phyloP scores from a whole-genome alignment of 2,113 vertebrate genomes.

The Poicephalus meyeri region DNA sequence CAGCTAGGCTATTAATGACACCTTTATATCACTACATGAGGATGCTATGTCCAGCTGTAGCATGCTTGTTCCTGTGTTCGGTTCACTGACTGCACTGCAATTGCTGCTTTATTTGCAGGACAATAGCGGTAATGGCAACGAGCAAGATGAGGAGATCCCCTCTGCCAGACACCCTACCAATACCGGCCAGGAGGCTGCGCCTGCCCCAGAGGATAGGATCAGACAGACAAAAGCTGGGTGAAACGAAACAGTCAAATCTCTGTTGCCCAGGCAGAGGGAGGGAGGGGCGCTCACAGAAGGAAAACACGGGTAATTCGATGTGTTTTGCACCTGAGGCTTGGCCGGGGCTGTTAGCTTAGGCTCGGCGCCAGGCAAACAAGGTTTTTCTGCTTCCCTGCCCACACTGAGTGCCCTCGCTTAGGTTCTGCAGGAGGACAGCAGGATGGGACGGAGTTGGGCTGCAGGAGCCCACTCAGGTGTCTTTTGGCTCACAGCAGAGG shows the following conservation, averaged over 20 bases:
- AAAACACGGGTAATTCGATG: neutral
- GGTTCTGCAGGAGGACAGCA: neutral
- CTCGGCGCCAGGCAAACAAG: conserved; percentile 9
- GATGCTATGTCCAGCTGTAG: neutral
- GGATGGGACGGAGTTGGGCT: neutral
- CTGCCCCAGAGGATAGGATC: neutral
- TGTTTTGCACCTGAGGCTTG: conserved; percentile 39
- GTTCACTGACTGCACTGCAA: neutral
- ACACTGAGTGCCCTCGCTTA: neutral
- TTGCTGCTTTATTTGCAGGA: neutral
- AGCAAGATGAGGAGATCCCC: neutral
- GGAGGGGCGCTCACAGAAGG: neutral
- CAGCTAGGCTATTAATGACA: neutral
- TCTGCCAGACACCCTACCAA: neutral
- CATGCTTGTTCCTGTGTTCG: neutral
- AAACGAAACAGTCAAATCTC: neutral
- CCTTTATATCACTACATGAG: neutral
- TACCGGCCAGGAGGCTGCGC: neutral
- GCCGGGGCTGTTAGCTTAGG: conserved; percentile 36
- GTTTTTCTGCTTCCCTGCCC: neutral
- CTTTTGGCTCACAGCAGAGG: neutral
- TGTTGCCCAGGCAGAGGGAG: neutral
- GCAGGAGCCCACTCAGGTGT: neutral
- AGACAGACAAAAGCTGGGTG: neutral
- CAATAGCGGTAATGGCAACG: neutral